Evolutionary conservation across 2,888 invertebrate genomes (phyloP).

Genomic region (Leucophora obtusa): DNA sequence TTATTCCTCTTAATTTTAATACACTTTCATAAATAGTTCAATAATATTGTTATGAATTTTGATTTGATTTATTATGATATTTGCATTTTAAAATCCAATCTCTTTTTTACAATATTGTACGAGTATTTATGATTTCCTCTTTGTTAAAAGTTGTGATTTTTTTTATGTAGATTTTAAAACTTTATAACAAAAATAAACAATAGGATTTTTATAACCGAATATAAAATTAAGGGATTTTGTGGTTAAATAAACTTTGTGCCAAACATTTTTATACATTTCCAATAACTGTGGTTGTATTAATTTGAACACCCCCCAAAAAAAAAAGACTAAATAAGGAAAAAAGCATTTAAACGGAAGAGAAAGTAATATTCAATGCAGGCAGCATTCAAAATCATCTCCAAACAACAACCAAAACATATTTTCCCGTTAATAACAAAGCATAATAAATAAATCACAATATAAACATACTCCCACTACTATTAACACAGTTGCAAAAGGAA

Average conservation of each 20-base stretch:
- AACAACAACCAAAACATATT: slow-evolving; percentile 30
- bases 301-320: slow-evolving; percentile 2
- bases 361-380: slow-evolving; percentile 24
- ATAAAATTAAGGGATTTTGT: slow-evolving; percentile 60
- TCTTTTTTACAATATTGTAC: background rate
- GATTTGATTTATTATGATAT: slow-evolving; percentile 47
- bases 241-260: slow-evolving; percentile 53
- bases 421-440: slow-evolving; percentile 55
- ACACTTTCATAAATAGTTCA: slow-evolving; percentile 44
- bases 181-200: slow-evolving; percentile 25
- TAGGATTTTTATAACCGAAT: slow-evolving; percentile 46
- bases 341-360: background rate
- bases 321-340: background rate
- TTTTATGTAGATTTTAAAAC: slow-evolving; percentile 9
- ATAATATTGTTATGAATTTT: slow-evolving; percentile 58
- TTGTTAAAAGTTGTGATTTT: background rate
- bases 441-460: slow-evolving; percentile 60
- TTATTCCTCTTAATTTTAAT: slow-evolving; percentile 36
- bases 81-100: slow-evolving; percentile 42
- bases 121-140: background rate
- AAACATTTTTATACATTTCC: slow-evolving; percentile 52
- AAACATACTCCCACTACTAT: slow-evolving; percentile 26
- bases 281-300: slow-evolving; percentile 44
- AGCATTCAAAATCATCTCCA: slow-evolving; percentile 15
- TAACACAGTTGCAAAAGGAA: background rate